Base-by-base conservation (phyloP, 2,113 vertebrate genomes). In the Ginglymostoma cirratum region DNA sequence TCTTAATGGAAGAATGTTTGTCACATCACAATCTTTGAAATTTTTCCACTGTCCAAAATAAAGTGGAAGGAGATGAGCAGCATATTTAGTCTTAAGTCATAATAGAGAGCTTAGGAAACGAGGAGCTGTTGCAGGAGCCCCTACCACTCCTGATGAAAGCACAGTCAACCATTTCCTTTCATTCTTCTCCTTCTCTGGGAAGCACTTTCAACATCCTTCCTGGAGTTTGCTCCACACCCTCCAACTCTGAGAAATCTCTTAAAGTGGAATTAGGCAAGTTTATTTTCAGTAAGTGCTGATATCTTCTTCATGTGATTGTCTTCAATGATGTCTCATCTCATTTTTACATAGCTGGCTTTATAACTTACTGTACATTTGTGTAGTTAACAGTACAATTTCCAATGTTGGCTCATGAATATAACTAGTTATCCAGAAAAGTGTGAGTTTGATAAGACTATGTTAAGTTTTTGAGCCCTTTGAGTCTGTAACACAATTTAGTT, bases 141-240 rank as follows among this genome's bases (percentile, higher is more conserved):
- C 97, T 94, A 42, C 95, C 90, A 96, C 94, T 97, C 97, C 96
- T 97, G 97, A 96, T 97, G 95, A 97, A 98, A 97, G 97, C 96
- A 96, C 96, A 96, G 96, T 96, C 96, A 97, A 96, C 96, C 96
- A 97, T 96, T 97, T 98, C 97, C 97, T 97, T 96, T 98, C 96
- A 97, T 97, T 98, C 96, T 97, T 98, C 97, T 97, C 97, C 96
- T 97, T 96, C 97, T 98, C 97, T 97, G 97, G 97, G 97, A 98
- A 97, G 96, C 96, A 97, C 96, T 97, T 90, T 96, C 96, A 93
- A 97, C 97, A 96, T 97, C 98, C 97, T 98, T 98, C 97, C 97
- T 97, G 97, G 96, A 97, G 95, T 96, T 69, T 96, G 96, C 92
- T 96, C 97, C 96, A 78, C 92, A 97, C 96, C 34, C 95, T 70